A percentile compares a stretch with the other conserved stretches of the same genome.
Evolutionary conservation across 1,140 invertebrate species (phyloP).

Genomic region (Platyscapa corneri): DNA sequence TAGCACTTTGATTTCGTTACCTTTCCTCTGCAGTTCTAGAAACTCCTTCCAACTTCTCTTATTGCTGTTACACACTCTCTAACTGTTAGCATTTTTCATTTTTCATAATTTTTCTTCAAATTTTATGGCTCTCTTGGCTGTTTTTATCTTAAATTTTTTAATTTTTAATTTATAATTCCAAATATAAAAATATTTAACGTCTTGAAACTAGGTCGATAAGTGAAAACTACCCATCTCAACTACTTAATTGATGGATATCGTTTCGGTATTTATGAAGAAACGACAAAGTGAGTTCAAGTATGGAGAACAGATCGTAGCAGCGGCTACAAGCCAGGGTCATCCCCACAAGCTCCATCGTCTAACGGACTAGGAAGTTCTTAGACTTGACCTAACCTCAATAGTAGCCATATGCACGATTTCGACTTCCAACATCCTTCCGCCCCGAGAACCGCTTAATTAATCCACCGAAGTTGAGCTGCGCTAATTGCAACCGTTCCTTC

Average conservation of each 20-base stretch:
- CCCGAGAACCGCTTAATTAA: constrained; percentile 68
- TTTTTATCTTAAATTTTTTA: too few relatives aligned
- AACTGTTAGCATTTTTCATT: too few relatives aligned
- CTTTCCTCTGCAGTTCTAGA: too few relatives aligned
- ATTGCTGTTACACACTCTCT: too few relatives aligned
- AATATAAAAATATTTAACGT: too few relatives aligned
- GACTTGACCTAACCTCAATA: constrained; percentile 40
- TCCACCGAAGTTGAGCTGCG: constrained; percentile 65
- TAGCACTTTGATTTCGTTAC: too few relatives aligned
- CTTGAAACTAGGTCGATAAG: too few relatives aligned
- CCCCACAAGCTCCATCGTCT: constrained; percentile 26
- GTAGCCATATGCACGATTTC: constrained; percentile 37
- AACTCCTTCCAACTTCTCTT: too few relatives aligned
- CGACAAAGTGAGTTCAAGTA: constrained; percentile 9
- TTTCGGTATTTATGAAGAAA: neutral
- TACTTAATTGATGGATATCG: constrained; percentile 33
- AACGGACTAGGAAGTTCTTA: constrained; percentile 1
- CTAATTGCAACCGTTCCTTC: constrained; percentile 68
- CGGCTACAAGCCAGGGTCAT: neutral
- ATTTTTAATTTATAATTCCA: too few relatives aligned
- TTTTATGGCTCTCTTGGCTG: too few relatives aligned
- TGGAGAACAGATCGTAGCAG: neutral
- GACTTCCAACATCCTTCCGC: constrained; percentile 54
- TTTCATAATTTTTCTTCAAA: too few relatives aligned
- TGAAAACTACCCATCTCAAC: neutral